phyloP scores from a whole-genome alignment of 2,888 invertebrate genomes.

The Hylaea fasciaria region DNA sequence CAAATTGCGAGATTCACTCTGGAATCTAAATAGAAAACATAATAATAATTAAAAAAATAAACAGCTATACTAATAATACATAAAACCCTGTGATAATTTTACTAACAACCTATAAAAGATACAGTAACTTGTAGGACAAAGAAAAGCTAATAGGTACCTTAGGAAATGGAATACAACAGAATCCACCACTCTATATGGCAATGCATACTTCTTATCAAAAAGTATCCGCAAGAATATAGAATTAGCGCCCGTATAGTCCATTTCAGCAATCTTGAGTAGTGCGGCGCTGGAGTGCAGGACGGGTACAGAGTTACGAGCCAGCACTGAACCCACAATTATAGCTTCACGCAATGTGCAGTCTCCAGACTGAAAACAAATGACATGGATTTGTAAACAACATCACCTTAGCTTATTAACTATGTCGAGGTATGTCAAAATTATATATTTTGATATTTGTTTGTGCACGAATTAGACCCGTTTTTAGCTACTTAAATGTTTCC shows the following conservation, averaged over 20 bases:
- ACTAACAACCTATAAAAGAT: too few relatives aligned
- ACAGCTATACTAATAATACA: too few relatives aligned
- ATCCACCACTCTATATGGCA: conserved; percentile 98
- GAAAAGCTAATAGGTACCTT: too few relatives aligned
- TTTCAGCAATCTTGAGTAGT: conserved; percentile 97
- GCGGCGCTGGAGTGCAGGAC: conserved; percentile 98
- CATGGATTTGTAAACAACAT: background rate
- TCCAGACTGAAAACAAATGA: conserved; percentile 87
- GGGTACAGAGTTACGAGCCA: conserved; percentile 96
- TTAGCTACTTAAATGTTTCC: too few relatives aligned
- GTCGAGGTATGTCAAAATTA: too few relatives aligned
- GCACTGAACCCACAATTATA: conserved; percentile 95
- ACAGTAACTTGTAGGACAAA: too few relatives aligned
- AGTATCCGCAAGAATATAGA: conserved; percentile 97
- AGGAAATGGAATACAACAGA: conserved; percentile 97
- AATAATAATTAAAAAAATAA: background rate
- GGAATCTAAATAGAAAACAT: conserved; percentile 87
- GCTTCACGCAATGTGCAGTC: conserved; percentile 98
- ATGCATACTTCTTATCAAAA: conserved; percentile 98
- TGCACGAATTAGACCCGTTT: too few relatives aligned
- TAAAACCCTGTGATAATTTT: too few relatives aligned
- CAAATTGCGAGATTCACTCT: conserved; percentile 91
- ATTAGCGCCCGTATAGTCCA: conserved; percentile 98
- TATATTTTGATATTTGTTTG: too few relatives aligned
- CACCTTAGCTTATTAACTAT: too few relatives aligned